Percentiles rank a stretch among this genome's conserved stretches.
Conservation (phyloP, 1,140 invertebrate genomes). For the Propsilocerus akamusi region DNA sequence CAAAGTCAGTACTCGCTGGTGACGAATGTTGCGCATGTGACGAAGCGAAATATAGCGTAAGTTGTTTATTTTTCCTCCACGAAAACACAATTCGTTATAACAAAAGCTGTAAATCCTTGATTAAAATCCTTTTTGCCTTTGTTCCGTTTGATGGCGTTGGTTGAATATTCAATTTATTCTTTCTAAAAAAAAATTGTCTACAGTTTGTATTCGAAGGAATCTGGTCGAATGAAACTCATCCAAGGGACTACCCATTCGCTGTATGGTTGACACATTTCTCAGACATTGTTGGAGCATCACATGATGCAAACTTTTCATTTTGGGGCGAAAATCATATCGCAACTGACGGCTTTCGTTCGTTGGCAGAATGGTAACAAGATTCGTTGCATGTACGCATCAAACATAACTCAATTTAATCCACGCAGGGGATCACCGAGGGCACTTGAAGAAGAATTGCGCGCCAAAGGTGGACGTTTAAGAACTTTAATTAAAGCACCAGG, state of each 20-base stretch:
- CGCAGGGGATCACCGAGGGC: slow-evolving; percentile 65
- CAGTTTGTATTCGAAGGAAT: slow-evolving; percentile 85
- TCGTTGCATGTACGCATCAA: not conserved
- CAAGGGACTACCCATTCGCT: slow-evolving; percentile 86
- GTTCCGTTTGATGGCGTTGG: not conserved
- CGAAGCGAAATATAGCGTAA: slow-evolving; percentile 74
- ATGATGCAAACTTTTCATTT: slow-evolving; percentile 75
- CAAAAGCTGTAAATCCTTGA: not conserved
- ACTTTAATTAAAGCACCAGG: slow-evolving; percentile 91
- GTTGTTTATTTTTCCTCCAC: slow-evolving; percentile 13
- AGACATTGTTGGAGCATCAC: slow-evolving; percentile 91
- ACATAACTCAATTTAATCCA: not conserved
- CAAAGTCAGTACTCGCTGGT: slow-evolving; percentile 25
- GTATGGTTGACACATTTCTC: slow-evolving; percentile 92
- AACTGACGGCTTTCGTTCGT: slow-evolving; percentile 75
- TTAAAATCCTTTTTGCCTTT: not conserved
- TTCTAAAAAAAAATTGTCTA: slow-evolving; percentile 9
- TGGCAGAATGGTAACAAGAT: slow-evolving; percentile 16
- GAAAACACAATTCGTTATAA: not conserved
- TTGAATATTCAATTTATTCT: not conserved
- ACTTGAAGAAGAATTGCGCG: slow-evolving; percentile 80
- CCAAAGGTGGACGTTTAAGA: slow-evolving; percentile 57
- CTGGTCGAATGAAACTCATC: slow-evolving; percentile 92
- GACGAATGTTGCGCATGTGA: slow-evolving; percentile 74
- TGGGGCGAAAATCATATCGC: slow-evolving; percentile 87